Base-by-base conservation (phyloP, 2,888 invertebrate genomes). In the Torymus tubicola region DNA sequence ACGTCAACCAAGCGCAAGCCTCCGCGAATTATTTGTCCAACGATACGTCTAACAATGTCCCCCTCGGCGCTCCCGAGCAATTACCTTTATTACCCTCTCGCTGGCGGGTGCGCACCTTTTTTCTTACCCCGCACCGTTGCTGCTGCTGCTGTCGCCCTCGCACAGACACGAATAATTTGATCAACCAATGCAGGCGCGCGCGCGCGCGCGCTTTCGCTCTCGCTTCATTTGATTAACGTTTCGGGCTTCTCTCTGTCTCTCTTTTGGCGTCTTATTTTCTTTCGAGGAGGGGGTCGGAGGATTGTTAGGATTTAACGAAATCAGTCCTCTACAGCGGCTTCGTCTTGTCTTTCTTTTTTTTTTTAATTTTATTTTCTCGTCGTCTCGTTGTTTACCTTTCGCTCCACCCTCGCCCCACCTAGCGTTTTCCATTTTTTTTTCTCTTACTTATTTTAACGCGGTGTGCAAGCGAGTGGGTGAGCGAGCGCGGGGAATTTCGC, bases 211-310 rank as follows among this genome's bases (percentile, higher is more conserved):
- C 42, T 42, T 42, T 42, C 42, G 42, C 58, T 73, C 16, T 63
- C 55, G 73, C 61, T 73, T 68, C 61, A 68, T 78, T 73, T 73
- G 72, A 78, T 78, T 73, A 78, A 55, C 72, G 78, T 78, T 67
- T 64, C 67, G 31, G 55, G 52, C 75, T 67, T 12, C 55, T 18
- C 18, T 12, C 4, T 21, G 55, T 21, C 58, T 68, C 31, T n/a
- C 42, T 55, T 24, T 14, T 12, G 24, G 65, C 21, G 42, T 42
- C 42, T 42, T 42, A 42, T 42, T 42, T 42, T 42, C 42, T 42
- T 42, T 42, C 42, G 42, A 8, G 8, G 42, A 1, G 10, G 42
- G 42, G 42, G 42, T 5, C 0, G 5, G 21, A 0, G 67, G 52
- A 67, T 50, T 50, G 60, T 60, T 53, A 24, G 77, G 64, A 78